phyloP scores from a whole-genome alignment of 1,140 invertebrate species.

The Euwallacea similis region DNA sequence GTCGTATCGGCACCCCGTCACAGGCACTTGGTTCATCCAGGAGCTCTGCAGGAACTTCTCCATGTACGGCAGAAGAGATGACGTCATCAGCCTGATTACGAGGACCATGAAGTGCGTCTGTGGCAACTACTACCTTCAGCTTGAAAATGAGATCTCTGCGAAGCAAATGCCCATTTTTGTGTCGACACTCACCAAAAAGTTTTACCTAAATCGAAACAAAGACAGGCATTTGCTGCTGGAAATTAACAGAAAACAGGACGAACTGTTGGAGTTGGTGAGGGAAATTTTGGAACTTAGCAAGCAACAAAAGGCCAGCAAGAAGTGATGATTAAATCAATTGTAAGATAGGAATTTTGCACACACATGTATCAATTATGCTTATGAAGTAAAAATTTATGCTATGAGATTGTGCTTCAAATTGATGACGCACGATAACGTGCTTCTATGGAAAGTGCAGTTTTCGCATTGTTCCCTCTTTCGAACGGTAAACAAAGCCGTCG shows the following conservation, averaged over 20 bases:
- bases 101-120: conserved; percentile 48
- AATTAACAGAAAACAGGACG: conserved; percentile 9
- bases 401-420: too few relatives aligned
- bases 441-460: too few relatives aligned
- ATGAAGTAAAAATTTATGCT: too few relatives aligned
- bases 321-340: too few relatives aligned
- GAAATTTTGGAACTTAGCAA: neutral
- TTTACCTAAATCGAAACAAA: conserved; percentile 46
- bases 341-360: too few relatives aligned
- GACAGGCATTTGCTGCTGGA: conserved; percentile 42
- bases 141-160: neutral
- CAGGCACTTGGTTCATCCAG: conserved; percentile 50
- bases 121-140: conserved; percentile 38
- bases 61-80: conserved; percentile 48
- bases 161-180: conserved; percentile 48
- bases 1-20: conserved; percentile 38
- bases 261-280: neutral
- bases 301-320: too few relatives aligned
- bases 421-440: too few relatives aligned
- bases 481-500: too few relatives aligned
- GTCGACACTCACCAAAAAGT: conserved; percentile 46
- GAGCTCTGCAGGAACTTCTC: conserved; percentile 49
- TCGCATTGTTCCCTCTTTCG: too few relatives aligned
- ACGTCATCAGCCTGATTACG: conserved; percentile 44
- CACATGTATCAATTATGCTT: too few relatives aligned